Evolutionary conservation across 2,797 vertebrate species (phyloP).

Genomic region (Ammospiza maritima): DNA sequence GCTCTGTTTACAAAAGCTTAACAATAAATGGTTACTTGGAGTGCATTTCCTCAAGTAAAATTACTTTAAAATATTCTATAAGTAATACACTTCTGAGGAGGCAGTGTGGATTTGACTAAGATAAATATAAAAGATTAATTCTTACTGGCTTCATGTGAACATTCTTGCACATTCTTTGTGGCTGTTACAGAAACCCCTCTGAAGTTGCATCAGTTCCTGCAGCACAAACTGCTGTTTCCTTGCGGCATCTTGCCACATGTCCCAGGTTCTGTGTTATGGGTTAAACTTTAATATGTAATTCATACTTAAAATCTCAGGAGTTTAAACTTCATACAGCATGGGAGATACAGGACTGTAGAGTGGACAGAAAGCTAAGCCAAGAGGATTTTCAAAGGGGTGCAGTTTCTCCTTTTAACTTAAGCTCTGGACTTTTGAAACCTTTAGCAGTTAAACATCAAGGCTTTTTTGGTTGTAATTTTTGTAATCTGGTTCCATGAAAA

Average conservation of each 20-base stretch:
- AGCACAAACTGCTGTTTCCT: neutral
- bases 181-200: neutral
- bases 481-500: neutral
- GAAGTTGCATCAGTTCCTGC: constrained; percentile 41
- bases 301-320: neutral
- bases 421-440: neutral
- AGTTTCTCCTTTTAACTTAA: neutral
- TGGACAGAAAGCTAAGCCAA: neutral
- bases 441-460: neutral
- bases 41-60: neutral
- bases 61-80: neutral
- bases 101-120: neutral
- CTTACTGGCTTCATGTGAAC: neutral
- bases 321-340: neutral
- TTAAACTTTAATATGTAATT: neutral
- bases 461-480: neutral
- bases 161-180: neutral
- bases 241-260: neutral
- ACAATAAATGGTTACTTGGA: neutral
- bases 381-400: neutral
- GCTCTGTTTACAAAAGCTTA: neutral
- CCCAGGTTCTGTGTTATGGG: neutral
- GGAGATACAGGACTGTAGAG: neutral
- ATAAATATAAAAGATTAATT: neutral
- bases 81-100: neutral